Base-by-base conservation (phyloP, 1,140 invertebrate species). In the Halyomorpha halys region DNA sequence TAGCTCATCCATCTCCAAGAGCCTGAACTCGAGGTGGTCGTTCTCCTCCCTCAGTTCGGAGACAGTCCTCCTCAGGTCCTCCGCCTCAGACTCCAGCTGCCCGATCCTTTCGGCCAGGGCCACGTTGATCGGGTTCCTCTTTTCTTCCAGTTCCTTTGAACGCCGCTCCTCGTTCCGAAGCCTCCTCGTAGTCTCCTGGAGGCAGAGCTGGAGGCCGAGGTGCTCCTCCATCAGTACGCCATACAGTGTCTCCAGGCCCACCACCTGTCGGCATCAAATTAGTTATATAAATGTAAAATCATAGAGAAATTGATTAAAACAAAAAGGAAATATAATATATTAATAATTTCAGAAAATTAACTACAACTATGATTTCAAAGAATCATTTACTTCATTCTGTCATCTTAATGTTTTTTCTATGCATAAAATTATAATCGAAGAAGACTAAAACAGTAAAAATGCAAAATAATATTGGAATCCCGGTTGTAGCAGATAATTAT, bases 21-120 rank as follows among this genome's bases (percentile, higher is more conserved):
- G 70, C 44, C 76, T 68, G 69, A 78, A 78, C 65, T 78, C 76
- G 14, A 77, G 71, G 16, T 77, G 68, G 65, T 78, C 76, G 51
- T 74, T 76, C 62, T 77, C 76, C 64, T 78, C 76, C 21, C 72
- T 68, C 6, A 74, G 64, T 62, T 78, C 76, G 60, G 74, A 70
- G 15, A 73, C 64, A 51, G 76, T 72, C 19, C 68, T 65, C 66
- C 73, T 70, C 16, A 77, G 69, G 39, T 72, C 67, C 45, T 72
- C 72, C 19, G 72, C 71, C 23, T 72, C 70, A 51, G 74, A 73
- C n/a, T 67, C 54, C 25, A 68, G 54, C 19, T 25, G 18, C 21
- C 63, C 34, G 8, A 70, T 67, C 56, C 66, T 59, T 16, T 67
- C 63, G 14, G 69, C 68, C 19, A 71, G 44, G 16, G 69, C 67